Evolutionary conservation across 1,140 invertebrate genomes (phyloP), one percentile per base, ranked within the genome.

Genomic region (Lasioglossum baleicum): DNA sequence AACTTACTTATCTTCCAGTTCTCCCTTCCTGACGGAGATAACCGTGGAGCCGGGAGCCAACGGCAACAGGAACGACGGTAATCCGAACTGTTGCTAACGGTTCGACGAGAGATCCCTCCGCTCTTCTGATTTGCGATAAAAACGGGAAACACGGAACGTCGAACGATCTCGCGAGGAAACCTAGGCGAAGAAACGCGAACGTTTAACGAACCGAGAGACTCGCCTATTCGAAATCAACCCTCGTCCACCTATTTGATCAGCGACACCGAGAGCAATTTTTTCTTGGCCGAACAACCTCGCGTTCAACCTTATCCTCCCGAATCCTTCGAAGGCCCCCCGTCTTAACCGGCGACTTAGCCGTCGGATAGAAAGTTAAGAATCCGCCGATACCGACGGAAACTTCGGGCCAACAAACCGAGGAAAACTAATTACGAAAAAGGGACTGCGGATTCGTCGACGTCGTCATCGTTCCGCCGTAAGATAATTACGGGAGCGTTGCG

Each of bases 401-500:
- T 85, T 70, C 15, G 68, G 60, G 35, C 40, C 64, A 69, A 48
- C 72, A 31, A 63, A 65, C 35, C 15, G 51, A 56, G 58, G 44
- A 84, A 53, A 83, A 86, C 81, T 81, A 86, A 86, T 86, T 86
- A 86, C 63, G 64, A 53, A 58, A 74, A 83, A 69, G 48, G 48
- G 69, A 17, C 56, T 53, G 35, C 56, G 42, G 69, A 85, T 82
- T 48, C 67, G 51, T 35, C 42, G 3, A 81, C 81, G 56, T 58
- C 56, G 56, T 76, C 67, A 35, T 26, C 51, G 2, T 83, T 76
- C 40, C 58, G 68, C 71, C 73, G 68, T 83, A 81, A 86, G 53
- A 64, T 56, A 83, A 74, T 86, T 85, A 84, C 60, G 58, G 64
- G n/a, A 26, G 67, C 80, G 77, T 83, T 81, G 67, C 61, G 22